A percentile compares a stretch with the other conserved stretches of the same genome.
Conservation (phyloP, 2,888 invertebrate genomes). For the Tromatobia lineatoria region DNA sequence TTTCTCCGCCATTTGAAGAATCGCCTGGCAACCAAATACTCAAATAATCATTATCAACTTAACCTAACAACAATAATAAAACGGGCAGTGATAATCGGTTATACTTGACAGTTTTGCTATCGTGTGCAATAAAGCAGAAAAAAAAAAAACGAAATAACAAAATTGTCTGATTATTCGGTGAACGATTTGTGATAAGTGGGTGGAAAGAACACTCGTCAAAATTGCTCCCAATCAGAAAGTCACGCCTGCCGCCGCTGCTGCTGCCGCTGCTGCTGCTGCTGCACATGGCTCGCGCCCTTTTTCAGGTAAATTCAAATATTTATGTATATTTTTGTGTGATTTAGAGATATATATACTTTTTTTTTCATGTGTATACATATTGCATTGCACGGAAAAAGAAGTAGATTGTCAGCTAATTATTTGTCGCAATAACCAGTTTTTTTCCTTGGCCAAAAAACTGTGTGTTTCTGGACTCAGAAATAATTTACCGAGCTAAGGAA, state of each 20-base stretch:
- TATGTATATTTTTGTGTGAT: neutral
- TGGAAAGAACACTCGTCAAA: conserved; percentile 70
- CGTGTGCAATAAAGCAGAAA: conserved; percentile 5
- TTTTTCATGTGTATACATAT: neutral
- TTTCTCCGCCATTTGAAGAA: neutral
- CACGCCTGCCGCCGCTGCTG: conserved; percentile 62
- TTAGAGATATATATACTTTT: neutral
- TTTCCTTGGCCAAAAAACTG: too few relatives aligned
- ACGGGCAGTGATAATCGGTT: neutral
- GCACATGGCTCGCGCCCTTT: conserved; percentile 75
- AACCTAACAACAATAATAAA: neutral
- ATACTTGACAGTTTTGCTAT: neutral
- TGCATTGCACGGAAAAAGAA: too few relatives aligned
- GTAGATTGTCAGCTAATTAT: too few relatives aligned
- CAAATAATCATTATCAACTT: too few relatives aligned
- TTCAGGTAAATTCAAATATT: conserved; percentile 73
- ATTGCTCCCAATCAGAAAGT: conserved; percentile 78
- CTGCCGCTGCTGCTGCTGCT: conserved; percentile 61
- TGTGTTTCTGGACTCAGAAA: too few relatives aligned
- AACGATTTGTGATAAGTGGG: conserved; percentile 62
- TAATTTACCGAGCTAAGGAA: too few relatives aligned
- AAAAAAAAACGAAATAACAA: neutral
- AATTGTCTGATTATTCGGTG: conserved; percentile 23
- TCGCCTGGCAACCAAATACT: conserved; percentile 42
- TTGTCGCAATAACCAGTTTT: too few relatives aligned